A percentile compares a stretch with the other conserved stretches of the same genome.
Evolutionary conservation across 1,140 invertebrate species (phyloP).

Genomic region (Adelges cooleyi): DNA sequence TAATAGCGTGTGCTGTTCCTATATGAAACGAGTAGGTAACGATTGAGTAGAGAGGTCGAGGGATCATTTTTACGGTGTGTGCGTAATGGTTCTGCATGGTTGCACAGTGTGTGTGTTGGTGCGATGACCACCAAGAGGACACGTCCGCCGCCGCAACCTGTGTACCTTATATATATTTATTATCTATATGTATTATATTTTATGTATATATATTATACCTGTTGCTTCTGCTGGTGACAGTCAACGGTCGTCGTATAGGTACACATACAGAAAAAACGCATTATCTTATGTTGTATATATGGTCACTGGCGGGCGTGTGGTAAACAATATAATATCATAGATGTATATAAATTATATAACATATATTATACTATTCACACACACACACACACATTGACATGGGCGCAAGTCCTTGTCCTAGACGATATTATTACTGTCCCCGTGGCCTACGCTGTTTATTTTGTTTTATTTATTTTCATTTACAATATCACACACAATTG

Average conservation of each 20-base stretch:
- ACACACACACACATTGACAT: no score
- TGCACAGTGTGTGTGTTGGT: not conserved
- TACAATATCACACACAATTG: no score
- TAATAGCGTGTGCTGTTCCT: no score
- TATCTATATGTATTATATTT: no score
- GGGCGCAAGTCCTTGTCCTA: slow-evolving; percentile 1
- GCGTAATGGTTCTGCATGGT: slow-evolving; percentile 24
- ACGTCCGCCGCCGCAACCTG: not conserved
- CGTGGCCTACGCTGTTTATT: not conserved
- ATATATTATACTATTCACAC: no score
- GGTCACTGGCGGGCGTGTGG: not conserved
- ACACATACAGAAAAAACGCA: not conserved
- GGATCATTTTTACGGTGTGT: slow-evolving; percentile 21
- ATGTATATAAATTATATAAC: no score
- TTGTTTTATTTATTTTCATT: not conserved
- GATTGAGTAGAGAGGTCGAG: not conserved
- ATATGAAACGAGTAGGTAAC: no score
- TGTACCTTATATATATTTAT: not conserved
- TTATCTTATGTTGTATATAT: not conserved
- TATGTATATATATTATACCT: not conserved
- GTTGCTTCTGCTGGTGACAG: not conserved
- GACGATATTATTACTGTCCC: slow-evolving; percentile 3
- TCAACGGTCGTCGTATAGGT: no score
- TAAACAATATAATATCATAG: not conserved
- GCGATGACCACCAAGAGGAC: slow-evolving; percentile 16